Evolutionary conservation across 2,113 vertebrate genomes (phyloP).

Genomic region (Catharus minimus): DNA sequence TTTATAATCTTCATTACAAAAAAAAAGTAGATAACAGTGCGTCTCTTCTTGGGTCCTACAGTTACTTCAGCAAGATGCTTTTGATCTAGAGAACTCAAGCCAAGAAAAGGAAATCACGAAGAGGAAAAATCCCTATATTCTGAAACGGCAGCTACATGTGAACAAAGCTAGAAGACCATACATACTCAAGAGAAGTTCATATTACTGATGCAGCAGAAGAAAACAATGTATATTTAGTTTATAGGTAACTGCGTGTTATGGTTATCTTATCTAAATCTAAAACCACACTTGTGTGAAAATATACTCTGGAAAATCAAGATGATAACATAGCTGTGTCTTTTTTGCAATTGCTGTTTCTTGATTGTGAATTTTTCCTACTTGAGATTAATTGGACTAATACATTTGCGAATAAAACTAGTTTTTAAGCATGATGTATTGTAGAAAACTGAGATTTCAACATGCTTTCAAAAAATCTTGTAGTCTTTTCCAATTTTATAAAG

Average conservation of each 20-base stretch:
- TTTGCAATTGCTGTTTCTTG: constrained; percentile 66
- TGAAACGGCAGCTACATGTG: constrained; percentile 88
- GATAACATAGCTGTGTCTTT: constrained; percentile 68
- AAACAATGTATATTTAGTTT: constrained; percentile 71
- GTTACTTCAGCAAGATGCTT: constrained; percentile 82
- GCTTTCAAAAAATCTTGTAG: not conserved
- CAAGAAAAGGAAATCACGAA: constrained; percentile 85
- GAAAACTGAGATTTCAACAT: constrained; percentile 44
- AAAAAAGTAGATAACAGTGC: not conserved
- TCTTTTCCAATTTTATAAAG: constrained; percentile 19
- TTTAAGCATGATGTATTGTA: constrained; percentile 74
- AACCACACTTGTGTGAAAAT: constrained; percentile 70
- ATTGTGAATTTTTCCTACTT: constrained; percentile 77
- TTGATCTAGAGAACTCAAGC: constrained; percentile 75
- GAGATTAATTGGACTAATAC: constrained; percentile 77
- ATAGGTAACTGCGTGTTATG: constrained; percentile 74
- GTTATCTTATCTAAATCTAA: constrained; percentile 67
- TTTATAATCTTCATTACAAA: not conserved
- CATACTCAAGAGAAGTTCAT: constrained; percentile 88
- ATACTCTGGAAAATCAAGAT: constrained; percentile 59
- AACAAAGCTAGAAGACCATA: constrained; percentile 93
- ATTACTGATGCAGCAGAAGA: constrained; percentile 82
- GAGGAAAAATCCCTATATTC: constrained; percentile 94
- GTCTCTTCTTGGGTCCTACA: constrained; percentile 45
- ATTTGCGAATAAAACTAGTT: constrained; percentile 81